Conservation (phyloP, 53 echinoderm and acorn worm species). For the Pentamera pediparva region DNA sequence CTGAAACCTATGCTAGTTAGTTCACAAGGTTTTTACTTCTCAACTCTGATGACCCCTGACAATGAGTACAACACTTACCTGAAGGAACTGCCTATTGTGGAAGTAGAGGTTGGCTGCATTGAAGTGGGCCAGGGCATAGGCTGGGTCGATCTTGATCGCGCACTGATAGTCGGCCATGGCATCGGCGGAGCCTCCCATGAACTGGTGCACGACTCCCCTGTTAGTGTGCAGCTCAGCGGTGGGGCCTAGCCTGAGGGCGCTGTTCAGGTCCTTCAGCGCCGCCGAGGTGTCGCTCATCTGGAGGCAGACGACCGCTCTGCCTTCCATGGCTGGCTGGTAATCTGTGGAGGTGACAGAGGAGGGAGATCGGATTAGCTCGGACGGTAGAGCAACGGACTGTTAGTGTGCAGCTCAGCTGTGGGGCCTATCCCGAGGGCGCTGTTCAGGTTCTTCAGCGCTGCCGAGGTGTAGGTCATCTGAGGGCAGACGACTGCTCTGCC, state of each 20-base stretch:
- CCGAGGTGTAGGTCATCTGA: slow-evolving; percentile 90
- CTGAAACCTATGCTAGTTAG: too few relatives aligned
- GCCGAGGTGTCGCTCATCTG: slow-evolving; percentile 95
- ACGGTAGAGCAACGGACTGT: slow-evolving; percentile 73
- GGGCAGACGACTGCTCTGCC: slow-evolving; percentile 87
- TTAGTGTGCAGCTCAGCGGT: slow-evolving; percentile 90
- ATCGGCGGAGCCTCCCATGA: slow-evolving; percentile 67
- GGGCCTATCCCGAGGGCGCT: slow-evolving; percentile 62
- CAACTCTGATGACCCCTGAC: too few relatives aligned
- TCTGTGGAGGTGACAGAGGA: slow-evolving; percentile 31
- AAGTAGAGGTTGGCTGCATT: slow-evolving; percentile 97
- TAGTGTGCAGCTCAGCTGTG: slow-evolving; percentile 83
- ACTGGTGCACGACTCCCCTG: slow-evolving; percentile 92
- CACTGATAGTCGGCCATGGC: slow-evolving; percentile 88
- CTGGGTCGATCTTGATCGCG: slow-evolving; percentile 75
- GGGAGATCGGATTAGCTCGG: background rate
- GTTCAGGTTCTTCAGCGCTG: slow-evolving; percentile 94
- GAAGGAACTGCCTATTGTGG: slow-evolving; percentile 92
- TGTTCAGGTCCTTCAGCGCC: slow-evolving; percentile 87
- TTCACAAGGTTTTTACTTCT: too few relatives aligned
- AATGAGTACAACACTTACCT: slow-evolving; percentile 69
- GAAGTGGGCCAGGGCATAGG: slow-evolving; percentile 84
- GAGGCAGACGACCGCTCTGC: slow-evolving; percentile 82
- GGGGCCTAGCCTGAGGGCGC: slow-evolving; percentile 62
- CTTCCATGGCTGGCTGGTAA: slow-evolving; percentile 87